Evolutionary conservation across 2,888 invertebrate genomes (phyloP).

Genomic region (Diploptera punctata): DNA sequence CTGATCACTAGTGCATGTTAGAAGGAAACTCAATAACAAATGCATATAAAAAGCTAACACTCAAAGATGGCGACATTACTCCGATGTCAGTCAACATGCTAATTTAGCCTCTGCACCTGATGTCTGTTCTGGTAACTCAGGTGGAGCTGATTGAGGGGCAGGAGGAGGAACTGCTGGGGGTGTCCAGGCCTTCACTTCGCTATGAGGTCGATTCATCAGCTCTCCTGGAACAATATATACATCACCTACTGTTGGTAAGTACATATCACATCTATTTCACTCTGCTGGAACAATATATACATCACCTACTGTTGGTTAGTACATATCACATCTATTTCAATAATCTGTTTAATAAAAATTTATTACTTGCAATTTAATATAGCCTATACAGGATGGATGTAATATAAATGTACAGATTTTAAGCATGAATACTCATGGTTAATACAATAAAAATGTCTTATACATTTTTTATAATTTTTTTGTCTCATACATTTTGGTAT

Average conservation of each 20-base stretch:
- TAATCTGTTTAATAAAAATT: too few relatives aligned
- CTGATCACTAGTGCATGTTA: background rate
- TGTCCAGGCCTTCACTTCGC: conserved; percentile 82
- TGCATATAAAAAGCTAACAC: conserved; percentile 3
- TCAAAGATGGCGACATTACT: conserved; percentile 6
- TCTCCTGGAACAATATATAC: conserved; percentile 35
- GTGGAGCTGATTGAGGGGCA: conserved; percentile 71
- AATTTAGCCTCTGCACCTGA: conserved; percentile 13
- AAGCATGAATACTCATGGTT: too few relatives aligned
- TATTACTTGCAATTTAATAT: too few relatives aligned
- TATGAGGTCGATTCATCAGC: conserved; percentile 77
- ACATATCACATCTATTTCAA: too few relatives aligned
- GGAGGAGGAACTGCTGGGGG: conserved; percentile 67
- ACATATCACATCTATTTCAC: too few relatives aligned
- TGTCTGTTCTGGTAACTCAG: conserved; percentile 66
- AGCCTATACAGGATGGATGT: too few relatives aligned
- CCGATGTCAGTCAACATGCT: conserved; percentile 2
- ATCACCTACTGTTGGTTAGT: too few relatives aligned
- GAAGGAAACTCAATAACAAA: background rate
- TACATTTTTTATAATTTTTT: too few relatives aligned
- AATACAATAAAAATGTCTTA: too few relatives aligned
- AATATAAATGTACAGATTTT: too few relatives aligned
- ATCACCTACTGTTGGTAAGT: too few relatives aligned
- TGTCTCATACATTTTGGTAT: too few relatives aligned
- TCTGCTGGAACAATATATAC: conserved; percentile 35